phyloP scores from a whole-genome alignment of 2,888 invertebrate genomes.

The Xanthia icteritia region DNA sequence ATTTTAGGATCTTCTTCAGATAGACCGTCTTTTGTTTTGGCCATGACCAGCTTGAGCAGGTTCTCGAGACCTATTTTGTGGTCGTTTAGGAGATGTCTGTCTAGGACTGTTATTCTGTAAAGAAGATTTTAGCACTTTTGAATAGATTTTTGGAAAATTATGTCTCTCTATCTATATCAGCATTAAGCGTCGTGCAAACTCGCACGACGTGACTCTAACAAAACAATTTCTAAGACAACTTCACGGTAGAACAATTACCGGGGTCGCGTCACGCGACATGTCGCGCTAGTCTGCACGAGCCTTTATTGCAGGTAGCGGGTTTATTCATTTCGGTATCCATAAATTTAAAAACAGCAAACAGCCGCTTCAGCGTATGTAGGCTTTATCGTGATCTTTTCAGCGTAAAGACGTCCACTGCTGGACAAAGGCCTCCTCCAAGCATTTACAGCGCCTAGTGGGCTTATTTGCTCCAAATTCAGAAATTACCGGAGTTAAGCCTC shows the following conservation, averaged over 20 bases:
- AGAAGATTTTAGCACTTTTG: neutral
- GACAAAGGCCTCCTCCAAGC: neutral
- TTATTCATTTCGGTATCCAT: too few relatives aligned
- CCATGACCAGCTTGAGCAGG: slow-evolving; percentile 83
- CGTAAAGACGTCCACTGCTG: neutral
- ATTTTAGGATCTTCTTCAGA: slow-evolving; percentile 67
- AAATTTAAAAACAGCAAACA: too few relatives aligned
- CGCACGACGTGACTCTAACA: too few relatives aligned
- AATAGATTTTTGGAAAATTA: neutral
- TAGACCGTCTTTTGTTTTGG: slow-evolving; percentile 84
- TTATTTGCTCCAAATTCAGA: neutral
- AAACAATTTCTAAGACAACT: too few relatives aligned
- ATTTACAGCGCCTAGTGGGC: neutral
- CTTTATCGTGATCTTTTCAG: too few relatives aligned
- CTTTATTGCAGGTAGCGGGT: too few relatives aligned
- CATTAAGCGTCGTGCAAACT: too few relatives aligned
- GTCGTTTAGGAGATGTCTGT: slow-evolving; percentile 83
- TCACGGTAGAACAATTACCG: too few relatives aligned
- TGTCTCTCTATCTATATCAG: too few relatives aligned
- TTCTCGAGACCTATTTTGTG: slow-evolving; percentile 85
- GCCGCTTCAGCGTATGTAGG: too few relatives aligned
- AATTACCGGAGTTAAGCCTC: neutral
- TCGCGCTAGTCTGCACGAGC: too few relatives aligned
- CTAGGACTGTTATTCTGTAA: slow-evolving; percentile 85
- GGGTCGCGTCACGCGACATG: too few relatives aligned